A percentile compares a stretch with the other conserved stretches of the same genome.
Evolutionary conservation across 2,888 invertebrate genomes (phyloP).

Genomic region (Myopa testacea): DNA sequence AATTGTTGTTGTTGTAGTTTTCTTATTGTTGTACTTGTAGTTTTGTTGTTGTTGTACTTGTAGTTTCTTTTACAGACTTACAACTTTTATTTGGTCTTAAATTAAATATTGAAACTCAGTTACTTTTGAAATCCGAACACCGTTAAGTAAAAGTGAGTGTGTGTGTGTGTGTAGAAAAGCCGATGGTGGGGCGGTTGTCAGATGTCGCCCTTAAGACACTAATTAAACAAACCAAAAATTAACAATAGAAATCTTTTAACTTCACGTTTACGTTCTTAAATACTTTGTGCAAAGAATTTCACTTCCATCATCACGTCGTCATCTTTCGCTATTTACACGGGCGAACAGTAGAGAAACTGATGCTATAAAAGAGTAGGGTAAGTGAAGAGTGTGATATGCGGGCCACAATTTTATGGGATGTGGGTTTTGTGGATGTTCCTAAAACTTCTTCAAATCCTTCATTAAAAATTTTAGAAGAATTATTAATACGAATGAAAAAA

Average conservation of each 20-base stretch:
- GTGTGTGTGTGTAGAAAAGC: neutral
- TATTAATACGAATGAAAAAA: no score
- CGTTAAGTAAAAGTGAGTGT: neutral
- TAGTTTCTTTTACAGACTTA: neutral
- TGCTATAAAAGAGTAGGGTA: no score
- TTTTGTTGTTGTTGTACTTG: constrained; percentile 1
- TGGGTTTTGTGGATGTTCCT: no score
- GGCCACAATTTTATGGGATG: no score
- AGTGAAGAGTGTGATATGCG: no score
- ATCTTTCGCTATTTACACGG: neutral
- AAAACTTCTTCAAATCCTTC: no score
- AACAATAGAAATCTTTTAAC: constrained; percentile 29
- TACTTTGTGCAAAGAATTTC: constrained; percentile 14
- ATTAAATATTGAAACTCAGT: constrained; percentile 20
- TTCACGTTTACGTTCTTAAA: neutral
- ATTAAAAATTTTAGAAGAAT: no score
- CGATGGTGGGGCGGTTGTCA: neutral
- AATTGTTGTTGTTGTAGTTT: no score
- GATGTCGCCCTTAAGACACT: neutral
- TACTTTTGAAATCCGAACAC: neutral
- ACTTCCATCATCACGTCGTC: no score
- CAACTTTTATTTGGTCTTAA: constrained; percentile 12
- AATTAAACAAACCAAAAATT: constrained; percentile 29
- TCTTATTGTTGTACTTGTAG: neutral
- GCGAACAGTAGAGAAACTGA: no score